Evolutionary conservation across 2,888 invertebrate species (phyloP), one percentile per base, ranked within the genome.

Genomic region (Chaetogeoica ovagalla): DNA sequence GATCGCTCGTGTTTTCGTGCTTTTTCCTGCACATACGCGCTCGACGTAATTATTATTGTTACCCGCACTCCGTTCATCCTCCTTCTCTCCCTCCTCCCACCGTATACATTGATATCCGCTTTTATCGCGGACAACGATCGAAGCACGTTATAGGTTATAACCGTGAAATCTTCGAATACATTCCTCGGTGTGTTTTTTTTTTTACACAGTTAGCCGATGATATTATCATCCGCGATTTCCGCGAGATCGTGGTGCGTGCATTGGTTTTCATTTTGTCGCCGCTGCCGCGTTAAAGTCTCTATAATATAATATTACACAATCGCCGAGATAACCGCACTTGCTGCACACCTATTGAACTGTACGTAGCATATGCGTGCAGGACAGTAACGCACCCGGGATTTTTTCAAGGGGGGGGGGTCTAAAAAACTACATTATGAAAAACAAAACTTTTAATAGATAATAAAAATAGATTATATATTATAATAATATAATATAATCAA

Each of bases 1-100:
- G 30, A 74, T 62, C 55, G n/a, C 65, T 52, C 55, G n/a, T 74
- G 74, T 74, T 74, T 74, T 74, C 55, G 74, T 74, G 74, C 74
- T 39, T 21, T n/a, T 65, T 74, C 55, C 21, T 30, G 30, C 30
- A 11, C 55, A 39, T 4, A 4, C 30, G 30, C 30, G 30, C 30
- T 30, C 30, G 30, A 4, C 17, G 65, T 65, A 74, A 74, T 74
- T 74, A 74, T 74, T 37, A 39, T 52, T 0, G 7, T 43, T 23
- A 23, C 60, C n/a, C n/a, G n/a, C 48, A 52, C 62, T 48, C 62
- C 62, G 30, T 30, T 62, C 21, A 48, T 37, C 15, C 23, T 30
- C 11, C 55, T 52, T 19, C 19, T 52, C 30, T 9, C 19, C 69
- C 19, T 30, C 43, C 9, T 6, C 43, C 43, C n/a, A 13, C 30